Base-by-base conservation (phyloP, 2,797 vertebrate genomes). In the Protonibea diacanthus region DNA sequence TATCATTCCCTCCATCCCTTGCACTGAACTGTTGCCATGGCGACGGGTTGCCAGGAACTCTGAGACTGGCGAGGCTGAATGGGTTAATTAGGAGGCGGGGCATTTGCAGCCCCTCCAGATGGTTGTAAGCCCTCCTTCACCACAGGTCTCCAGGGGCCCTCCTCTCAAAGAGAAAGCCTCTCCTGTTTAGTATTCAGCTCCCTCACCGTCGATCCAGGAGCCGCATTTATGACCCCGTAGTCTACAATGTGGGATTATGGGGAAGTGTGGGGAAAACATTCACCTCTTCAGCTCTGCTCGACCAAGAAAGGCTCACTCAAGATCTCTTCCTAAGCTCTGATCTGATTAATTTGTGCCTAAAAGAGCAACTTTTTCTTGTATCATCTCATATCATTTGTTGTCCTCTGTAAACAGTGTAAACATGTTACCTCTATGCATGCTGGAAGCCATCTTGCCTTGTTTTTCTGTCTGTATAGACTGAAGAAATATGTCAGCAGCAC, bases 51-150 rank as follows among this genome's bases (percentile, higher is more conserved):
- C 87, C 86, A 90, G 82, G 86, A 38, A 80, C 83, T 89, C 81
- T n/a, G n/a, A 81, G 74, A 51, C 29, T 29, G 29, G 29, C 1
- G 8, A 4, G 71, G 33, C 71, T 82, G 88, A 91, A 93, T 68
- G 89, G 87, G 91, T 90, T 92, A 87, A 89, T 87, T n/a, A 73
- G 65, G 71, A 89, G 87, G 90, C 21, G 89, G 89, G 40, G 91
- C 75, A 0, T 63, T 65, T 60, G 60, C 78, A 79, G 73, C 59
- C 51, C 33, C 58, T 76, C 78, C 90, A 91, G 89, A 91, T 90
- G 90, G 92, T 81, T 57, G 88, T 76, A 69, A 78, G 55, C 44
- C 71, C 71, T 78, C 79, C 81, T 80, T 84, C 71, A 4, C 72
- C 45, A 12, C 63, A 53, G 67, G 78, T 81, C 89, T 80, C 90